Percentiles rank a stretch among this genome's conserved stretches.
Evolutionary conservation across 2,113 vertebrate species (phyloP).

Genomic region (Gnathochromis pfefferi): DNA sequence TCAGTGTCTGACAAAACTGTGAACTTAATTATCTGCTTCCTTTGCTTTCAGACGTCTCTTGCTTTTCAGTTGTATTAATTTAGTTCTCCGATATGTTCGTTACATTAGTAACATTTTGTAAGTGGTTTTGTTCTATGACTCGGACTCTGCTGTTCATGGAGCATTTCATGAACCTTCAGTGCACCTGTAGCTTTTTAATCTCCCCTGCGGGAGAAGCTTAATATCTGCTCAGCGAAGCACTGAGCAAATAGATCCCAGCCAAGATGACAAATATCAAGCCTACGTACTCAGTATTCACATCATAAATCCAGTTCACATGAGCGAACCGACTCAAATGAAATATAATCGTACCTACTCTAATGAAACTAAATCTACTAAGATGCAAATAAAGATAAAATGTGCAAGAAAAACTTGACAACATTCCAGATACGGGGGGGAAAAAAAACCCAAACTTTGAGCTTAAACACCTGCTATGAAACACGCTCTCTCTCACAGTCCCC

Average conservation of each 20-base stretch:
- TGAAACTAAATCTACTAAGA: not conserved
- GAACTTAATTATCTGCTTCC: not conserved
- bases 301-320: not conserved
- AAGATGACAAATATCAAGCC: not conserved
- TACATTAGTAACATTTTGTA: not conserved
- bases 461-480: not conserved
- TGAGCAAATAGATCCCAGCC: not conserved
- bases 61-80: not conserved
- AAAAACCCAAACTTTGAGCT: not conserved
- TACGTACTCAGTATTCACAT: not conserved
- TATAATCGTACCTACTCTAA: not conserved
- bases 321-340: not conserved
- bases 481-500: not conserved
- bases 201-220: not conserved
- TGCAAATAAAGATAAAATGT: not conserved
- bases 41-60: not conserved
- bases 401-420: not conserved
- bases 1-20: not conserved
- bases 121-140: not conserved
- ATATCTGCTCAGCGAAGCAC: not conserved
- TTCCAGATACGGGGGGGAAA: not conserved
- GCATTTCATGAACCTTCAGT: not conserved
- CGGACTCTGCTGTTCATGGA: not conserved
- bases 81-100: not conserved
- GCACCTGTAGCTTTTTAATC: not conserved